Conservation (phyloP, 2,888 invertebrate species). For the Yponomeuta malinellus region DNA sequence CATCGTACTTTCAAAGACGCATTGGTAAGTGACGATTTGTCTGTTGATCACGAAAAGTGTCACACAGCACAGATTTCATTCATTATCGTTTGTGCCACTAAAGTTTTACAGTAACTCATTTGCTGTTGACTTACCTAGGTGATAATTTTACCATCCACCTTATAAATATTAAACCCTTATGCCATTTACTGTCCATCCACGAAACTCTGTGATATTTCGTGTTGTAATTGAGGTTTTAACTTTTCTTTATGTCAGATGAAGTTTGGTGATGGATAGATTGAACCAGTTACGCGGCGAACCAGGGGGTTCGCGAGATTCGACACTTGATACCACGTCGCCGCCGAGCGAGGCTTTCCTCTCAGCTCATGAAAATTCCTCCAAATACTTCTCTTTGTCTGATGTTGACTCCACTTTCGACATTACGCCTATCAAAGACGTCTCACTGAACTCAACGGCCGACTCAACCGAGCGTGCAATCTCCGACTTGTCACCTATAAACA, state of each 20-base stretch:
- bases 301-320: conserved; percentile 45
- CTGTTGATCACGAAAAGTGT: conserved; percentile 52
- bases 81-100: conserved; percentile 61
- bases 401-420: conserved; percentile 57
- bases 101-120: conserved; percentile 63
- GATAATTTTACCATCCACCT: conserved; percentile 51
- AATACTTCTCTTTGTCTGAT: conserved; percentile 65
- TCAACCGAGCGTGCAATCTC: conserved; percentile 45
- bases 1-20: conserved; percentile 22
- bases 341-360: conserved; percentile 61
- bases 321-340: conserved; percentile 55
- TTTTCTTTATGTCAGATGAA: conserved; percentile 57
- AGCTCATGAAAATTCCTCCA: conserved; percentile 61
- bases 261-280: conserved; percentile 69
- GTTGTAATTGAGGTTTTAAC: conserved; percentile 20
- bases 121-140: conserved; percentile 62
- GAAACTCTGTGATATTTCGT: conserved; percentile 12
- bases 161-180: neutral
- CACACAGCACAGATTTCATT: conserved; percentile 57
- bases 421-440: conserved; percentile 50
- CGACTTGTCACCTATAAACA: conserved; percentile 54
- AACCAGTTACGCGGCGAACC: conserved; percentile 59
- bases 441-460: conserved; percentile 35
- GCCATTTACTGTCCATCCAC: neutral
- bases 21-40: conserved; percentile 33